Evolutionary conservation across 1,140 invertebrate genomes (phyloP), one percentile per base, ranked within the genome.

Genomic region (Dinothrombium tinctorium): DNA sequence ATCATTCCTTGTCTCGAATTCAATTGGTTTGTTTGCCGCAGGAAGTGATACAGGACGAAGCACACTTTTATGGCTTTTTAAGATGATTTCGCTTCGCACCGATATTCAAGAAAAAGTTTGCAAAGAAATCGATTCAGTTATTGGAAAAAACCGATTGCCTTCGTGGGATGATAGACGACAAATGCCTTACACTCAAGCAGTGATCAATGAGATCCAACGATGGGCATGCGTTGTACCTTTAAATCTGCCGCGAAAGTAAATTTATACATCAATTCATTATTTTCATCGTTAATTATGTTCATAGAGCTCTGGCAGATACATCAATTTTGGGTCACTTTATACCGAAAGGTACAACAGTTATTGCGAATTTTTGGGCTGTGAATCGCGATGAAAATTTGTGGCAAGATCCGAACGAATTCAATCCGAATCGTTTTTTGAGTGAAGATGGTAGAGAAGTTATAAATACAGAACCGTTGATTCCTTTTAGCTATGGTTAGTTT

Each of bases 11-110:
- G 15, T 1, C 14, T 42, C 48, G 9, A 43, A 47, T 33, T 25
- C 33, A 4, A 24, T 28, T 28, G 36, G 11, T 5, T 48, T 56
- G 14, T 46, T 53, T 9, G 41, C 40, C 6, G 55, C 46, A 12
- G 54, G 54, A 7, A 53, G 47, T 15, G 50, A 53, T 31, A 54
- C 54, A 3, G 48, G 51, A 22, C 19, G 39, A 2, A 36, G 42
- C 9, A 49, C 46, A 1, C 6, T 53, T 1, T 40, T 37, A 22
- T 55, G 51, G 50, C 17, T 44, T 2, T 20, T 54, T n/a, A 24
- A 51, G 1, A 41, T 43, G 0, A 45, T 54, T 38, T 45, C 46
- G 0, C 37, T 28, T 4, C 42, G 41, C 22, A 45, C 37, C 2
- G 47, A 55, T 8, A 35, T 49, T 17, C 53, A 54, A 37, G 17